Evolutionary conservation across 2,888 invertebrate species (phyloP), one percentile per base, ranked within the genome.

Genomic region (Pheosia tremula): DNA sequence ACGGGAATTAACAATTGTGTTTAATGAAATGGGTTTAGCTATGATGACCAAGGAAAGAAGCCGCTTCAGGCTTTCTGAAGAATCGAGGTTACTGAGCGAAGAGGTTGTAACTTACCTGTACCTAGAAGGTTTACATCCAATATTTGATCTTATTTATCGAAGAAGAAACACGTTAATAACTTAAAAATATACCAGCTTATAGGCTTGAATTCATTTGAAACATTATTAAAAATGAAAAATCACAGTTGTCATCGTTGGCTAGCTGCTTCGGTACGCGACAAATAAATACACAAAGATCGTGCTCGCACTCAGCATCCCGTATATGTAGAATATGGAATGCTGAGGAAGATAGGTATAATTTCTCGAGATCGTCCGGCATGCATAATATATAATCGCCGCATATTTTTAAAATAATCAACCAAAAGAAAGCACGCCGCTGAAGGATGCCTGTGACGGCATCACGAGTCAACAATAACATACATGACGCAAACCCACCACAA

Each of bases 1-100:
- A 3, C 39, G 41, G 41, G 56, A 56, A 56, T 56, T 56, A 56
- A 56, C 56, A 56, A 56, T 56, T 56, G 41, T 9, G 13, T 8
- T 41, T 55, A 56, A 56, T 39, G 41, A 41, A 56, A 39, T 39
- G 56, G 24, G 24, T 56, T 41, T 13, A 0, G 7, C 13, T n/a
- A n/a, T 38, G 13, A 24, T 6, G 41, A 3, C 52, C 10, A 24
- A 37, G 52, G 9, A 24, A 24, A 13, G 47, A 47, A 47, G 47
- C 43, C 43, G 47, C 47, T 47, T 4, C 9, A 47, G 47, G 47
- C 47, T n/a, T 47, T n/a, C 9, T n/a, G 47, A n/a, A 9, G 4
- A 11, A 47, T 47, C 3, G 45, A n/a, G 11, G 47, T 4, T 5
- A 47, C 47, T 2, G 4, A n/a, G 11, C 47, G 4, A 47, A 3